Evolutionary conservation across 2,113 vertebrate species (phyloP).

Genomic region (Antigone vipio): DNA sequence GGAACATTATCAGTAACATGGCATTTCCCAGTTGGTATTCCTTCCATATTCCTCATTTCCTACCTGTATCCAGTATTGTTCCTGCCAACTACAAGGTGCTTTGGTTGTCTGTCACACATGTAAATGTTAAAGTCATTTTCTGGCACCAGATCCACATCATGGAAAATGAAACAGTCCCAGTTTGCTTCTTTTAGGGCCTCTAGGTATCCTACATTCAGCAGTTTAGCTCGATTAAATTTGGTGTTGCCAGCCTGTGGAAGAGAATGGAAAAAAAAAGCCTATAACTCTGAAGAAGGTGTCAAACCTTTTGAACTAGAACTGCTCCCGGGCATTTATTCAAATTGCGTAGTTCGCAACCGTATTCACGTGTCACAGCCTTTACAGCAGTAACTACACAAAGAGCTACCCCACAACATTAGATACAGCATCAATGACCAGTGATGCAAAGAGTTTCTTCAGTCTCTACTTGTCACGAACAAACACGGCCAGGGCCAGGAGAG

Average conservation of each 20-base stretch:
- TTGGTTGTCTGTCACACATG: conserved; percentile 87
- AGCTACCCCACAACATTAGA: accelerated
- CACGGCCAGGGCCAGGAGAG: not conserved
- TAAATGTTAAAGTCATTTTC: conserved; percentile 95
- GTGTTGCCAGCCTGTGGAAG: conserved; percentile 80
- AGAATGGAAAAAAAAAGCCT: not conserved
- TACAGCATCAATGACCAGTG: accelerated
- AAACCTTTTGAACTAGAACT: not conserved
- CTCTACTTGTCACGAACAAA: not conserved
- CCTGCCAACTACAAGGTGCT: conserved; percentile 93
- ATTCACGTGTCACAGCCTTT: accelerated
- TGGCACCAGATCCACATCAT: conserved; percentile 94
- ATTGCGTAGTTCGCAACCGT: accelerated
- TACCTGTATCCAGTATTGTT: conserved; percentile 96
- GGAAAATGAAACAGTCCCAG: conserved; percentile 97
- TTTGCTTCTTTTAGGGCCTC: conserved; percentile 89
- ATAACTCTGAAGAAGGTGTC: not conserved
- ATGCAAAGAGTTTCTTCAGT: not conserved
- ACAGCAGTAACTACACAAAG: not conserved
- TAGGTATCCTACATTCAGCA: conserved; percentile 93
- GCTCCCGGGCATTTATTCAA: accelerated
- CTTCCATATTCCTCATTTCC: conserved; percentile 13
- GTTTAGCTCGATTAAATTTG: conserved; percentile 94
- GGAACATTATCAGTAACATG: not conserved
- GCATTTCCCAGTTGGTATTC: not conserved